Conservation (phyloP, 2,888 invertebrate genomes). For the Caenorhabditis imperialis region DNA sequence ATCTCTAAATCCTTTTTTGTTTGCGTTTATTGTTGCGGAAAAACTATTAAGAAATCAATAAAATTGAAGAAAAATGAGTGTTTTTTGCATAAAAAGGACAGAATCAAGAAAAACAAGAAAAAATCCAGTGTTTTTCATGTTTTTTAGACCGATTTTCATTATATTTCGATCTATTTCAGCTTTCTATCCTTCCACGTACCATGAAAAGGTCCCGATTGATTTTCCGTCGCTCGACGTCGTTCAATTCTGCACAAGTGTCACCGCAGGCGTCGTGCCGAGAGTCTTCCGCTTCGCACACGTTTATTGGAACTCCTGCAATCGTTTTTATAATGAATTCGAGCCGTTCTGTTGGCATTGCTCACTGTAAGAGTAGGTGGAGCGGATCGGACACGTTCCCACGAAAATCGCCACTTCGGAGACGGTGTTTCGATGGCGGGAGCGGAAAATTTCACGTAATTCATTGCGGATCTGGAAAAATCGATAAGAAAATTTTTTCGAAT, state of each 20-base stretch:
- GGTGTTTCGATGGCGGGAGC: constrained; percentile 37
- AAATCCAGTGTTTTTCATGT: too few relatives aligned
- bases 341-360: too few relatives aligned
- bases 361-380: constrained; percentile 65
- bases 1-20: too few relatives aligned
- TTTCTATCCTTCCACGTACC: too few relatives aligned
- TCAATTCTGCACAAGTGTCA: constrained; percentile 49
- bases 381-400: constrained; percentile 40
- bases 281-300: constrained; percentile 47
- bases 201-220: constrained; percentile 53
- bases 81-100: too few relatives aligned
- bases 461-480: constrained; percentile 55
- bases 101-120: too few relatives aligned
- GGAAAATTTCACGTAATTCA: constrained; percentile 49
- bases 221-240: constrained; percentile 40
- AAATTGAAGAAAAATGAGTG: too few relatives aligned
- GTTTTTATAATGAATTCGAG: not conserved
- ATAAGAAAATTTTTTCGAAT: not conserved
- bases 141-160: too few relatives aligned
- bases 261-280: constrained; percentile 44
- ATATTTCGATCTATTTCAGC: too few relatives aligned
- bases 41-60: too few relatives aligned
- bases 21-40: too few relatives aligned
- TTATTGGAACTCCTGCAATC: constrained; percentile 43
- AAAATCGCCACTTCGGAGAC: constrained; percentile 45